Evolutionary conservation across 2,888 invertebrate species (phyloP).

Genomic region (Agrotis segetum): DNA sequence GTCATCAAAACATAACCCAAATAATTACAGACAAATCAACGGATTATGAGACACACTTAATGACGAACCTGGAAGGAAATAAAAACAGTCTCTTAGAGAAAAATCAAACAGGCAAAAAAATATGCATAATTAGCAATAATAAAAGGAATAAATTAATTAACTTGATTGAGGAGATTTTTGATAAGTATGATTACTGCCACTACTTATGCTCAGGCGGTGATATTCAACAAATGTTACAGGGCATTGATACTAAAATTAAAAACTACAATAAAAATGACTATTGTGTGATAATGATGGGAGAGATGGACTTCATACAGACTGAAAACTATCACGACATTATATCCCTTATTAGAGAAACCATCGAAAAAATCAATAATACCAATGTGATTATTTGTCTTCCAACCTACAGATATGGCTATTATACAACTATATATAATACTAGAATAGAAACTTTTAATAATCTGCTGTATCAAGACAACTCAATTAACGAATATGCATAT

Average conservation of each 20-base stretch:
- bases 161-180: neutral
- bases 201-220: constrained; percentile 2
- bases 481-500: constrained; percentile 1
- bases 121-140: constrained; percentile 6
- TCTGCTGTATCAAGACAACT: constrained; percentile 1
- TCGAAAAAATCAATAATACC: neutral
- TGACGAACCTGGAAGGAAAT: neutral
- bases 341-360: constrained; percentile 7
- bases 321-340: constrained; percentile 11
- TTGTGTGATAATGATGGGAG: constrained; percentile 2
- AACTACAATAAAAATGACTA: constrained; percentile 2
- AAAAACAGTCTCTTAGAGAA: neutral
- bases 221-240: constrained; percentile 8
- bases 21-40: constrained; percentile 1
- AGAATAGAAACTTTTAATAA: constrained; percentile 9
- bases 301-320: constrained; percentile 9
- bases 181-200: constrained; percentile 1
- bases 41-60: neutral
- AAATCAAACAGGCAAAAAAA: neutral
- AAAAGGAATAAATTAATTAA: neutral
- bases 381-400: constrained; percentile 8
- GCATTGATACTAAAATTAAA: constrained; percentile 7
- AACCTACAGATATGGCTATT: neutral
- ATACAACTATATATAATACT: neutral
- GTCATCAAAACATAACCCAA: neutral